Conservation (phyloP, 2,888 invertebrate species). For the Tachystola acroxantha region DNA sequence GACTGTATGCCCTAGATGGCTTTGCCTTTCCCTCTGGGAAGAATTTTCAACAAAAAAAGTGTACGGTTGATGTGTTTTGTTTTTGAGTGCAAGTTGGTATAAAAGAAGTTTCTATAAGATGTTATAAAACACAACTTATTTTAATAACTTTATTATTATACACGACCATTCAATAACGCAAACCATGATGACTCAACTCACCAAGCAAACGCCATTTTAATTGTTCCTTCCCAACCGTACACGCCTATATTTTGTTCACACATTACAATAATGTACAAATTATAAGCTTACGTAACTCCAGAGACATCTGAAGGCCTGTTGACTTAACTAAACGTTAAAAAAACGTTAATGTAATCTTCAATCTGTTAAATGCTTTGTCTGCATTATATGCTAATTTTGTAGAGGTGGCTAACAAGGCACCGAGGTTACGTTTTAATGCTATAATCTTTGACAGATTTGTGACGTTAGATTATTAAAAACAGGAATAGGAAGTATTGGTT, state of each 20-base stretch:
- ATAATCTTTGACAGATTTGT: neutral
- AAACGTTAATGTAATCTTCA: slow-evolving; percentile 8
- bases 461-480: neutral
- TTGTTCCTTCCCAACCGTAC: neutral
- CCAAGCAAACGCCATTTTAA: neutral
- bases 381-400: slow-evolving; percentile 13
- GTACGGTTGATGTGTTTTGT: too few species aligned
- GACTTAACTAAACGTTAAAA: slow-evolving; percentile 5
- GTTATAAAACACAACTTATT: too few species aligned
- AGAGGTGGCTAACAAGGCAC: neutral
- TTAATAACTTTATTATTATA: too few species aligned
- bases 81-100: too few species aligned
- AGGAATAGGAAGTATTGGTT: too few species aligned
- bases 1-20: too few species aligned
- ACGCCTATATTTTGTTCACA: neutral
- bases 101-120: too few species aligned
- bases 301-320: slow-evolving; percentile 9
- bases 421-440: neutral
- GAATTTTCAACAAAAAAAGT: too few species aligned
- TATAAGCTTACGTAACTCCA: slow-evolving; percentile 10
- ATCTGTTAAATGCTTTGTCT: slow-evolving; percentile 8
- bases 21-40: too few species aligned
- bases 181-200: neutral
- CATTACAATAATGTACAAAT: slow-evolving; percentile 5
- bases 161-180: neutral